Evolutionary conservation across 2,113 vertebrate genomes (phyloP), one percentile per base, ranked within the genome.

Genomic region (Opisthocomus hoazin): DNA sequence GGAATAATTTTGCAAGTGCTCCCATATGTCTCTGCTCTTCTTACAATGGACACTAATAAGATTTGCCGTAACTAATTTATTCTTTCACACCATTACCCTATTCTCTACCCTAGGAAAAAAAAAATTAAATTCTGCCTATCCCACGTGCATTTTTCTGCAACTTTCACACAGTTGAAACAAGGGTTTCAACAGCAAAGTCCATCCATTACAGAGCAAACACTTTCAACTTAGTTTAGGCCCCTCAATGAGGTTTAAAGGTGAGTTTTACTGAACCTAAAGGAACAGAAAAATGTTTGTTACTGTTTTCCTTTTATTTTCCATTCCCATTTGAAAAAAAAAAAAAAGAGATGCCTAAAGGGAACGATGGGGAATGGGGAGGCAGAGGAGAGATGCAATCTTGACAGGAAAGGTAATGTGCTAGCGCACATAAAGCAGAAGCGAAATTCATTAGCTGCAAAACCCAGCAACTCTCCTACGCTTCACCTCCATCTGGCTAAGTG

Each of bases 31-130:
- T 96, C 93, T 79, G 92, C 92, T 95, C 91, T 90, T 73, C 90
- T 96, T 96, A 98, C 97, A 98, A 97, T 94, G 96, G 97, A 95
- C 92, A 96, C 97, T 98, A 97, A 98, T 95, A 94, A 98, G 98
- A 98, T 98, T 97, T 98, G 97, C 97, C 97, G 98, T 96, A 97
- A 96, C 97, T 98, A 98, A 98, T 98, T 97, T 96, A 93, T 93
- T 97, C 97, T 98, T 98, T 98, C 96, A 98, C 96, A 97, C 91
- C 81, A 81, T 37, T 90, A 93, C 73, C 58, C 94, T 96, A 80
- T 90, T 93, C 89, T 91, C 77, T 87, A 94, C 87, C 91, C 92
- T 89, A 50, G 23, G 80, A 78, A 71, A 69, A 46, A 15, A 57
- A 77, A 48, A 9, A 65, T 36, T 73, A 87, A 66, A 93, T 75